phyloP scores from a whole-genome alignment of 2,113 vertebrate species.

The Colius striatus region DNA sequence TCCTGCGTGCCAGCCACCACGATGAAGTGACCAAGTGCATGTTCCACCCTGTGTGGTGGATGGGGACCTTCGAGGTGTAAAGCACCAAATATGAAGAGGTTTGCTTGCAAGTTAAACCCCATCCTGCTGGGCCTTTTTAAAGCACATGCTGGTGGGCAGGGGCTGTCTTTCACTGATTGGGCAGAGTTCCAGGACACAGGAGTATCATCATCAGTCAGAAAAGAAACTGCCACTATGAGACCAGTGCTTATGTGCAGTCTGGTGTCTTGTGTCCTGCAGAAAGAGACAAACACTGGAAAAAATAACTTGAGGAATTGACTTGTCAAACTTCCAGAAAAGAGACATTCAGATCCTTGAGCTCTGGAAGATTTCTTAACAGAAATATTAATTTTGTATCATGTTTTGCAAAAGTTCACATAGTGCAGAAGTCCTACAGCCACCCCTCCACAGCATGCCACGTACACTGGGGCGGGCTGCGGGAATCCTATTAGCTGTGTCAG shows the following conservation, averaged over 20 bases:
- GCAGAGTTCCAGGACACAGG: neutral
- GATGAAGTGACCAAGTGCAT: too few relatives aligned
- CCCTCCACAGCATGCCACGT: fast-evolving
- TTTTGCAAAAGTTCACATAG: neutral
- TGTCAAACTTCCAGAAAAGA: neutral
- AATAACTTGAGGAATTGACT: neutral
- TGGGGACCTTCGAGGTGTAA: neutral
- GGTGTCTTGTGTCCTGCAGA: neutral
- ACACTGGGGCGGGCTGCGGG: neutral
- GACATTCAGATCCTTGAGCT: neutral
- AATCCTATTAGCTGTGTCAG: neutral
- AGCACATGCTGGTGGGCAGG: fast-evolving
- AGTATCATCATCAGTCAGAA: neutral
- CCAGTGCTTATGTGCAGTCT: neutral
- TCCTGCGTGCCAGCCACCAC: too few relatives aligned
- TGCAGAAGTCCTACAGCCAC: neutral
- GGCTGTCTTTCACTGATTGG: neutral
- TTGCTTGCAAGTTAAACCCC: neutral
- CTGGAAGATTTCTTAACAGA: neutral
- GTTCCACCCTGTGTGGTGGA: too few relatives aligned
- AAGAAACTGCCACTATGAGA: too few relatives aligned
- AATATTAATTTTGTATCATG: neutral
- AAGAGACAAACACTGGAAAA: neutral
- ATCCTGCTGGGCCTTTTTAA: neutral
- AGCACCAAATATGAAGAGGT: neutral